These are phyloP conservation scores for Cerastis leucographa DNA, from an alignment of 2,888 invertebrate genomes.

Conservation along the genomic window DNA sequence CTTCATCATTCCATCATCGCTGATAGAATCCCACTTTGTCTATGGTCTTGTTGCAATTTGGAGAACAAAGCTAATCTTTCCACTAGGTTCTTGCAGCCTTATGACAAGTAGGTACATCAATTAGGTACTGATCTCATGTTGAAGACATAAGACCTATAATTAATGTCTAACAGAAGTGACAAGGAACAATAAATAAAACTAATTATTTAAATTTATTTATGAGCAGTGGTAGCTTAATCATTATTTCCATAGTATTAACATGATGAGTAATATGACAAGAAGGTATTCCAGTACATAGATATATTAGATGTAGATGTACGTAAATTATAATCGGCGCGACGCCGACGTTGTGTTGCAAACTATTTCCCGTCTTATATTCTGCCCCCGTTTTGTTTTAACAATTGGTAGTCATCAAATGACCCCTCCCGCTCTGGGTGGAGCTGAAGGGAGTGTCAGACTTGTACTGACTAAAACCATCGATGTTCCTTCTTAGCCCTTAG, in stretches of 20 bases:
- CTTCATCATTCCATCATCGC: no score
- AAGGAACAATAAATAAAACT: slow-evolving; percentile 1
- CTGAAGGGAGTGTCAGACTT: no score
- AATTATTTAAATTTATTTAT: slow-evolving; percentile 48
- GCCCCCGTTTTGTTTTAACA: no score
- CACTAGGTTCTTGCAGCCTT: neutral
- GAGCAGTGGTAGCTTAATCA: slow-evolving; percentile 13
- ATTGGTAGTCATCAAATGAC: no score
- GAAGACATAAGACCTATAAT: slow-evolving; percentile 17
- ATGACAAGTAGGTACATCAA: neutral
- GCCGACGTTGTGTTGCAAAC: neutral
- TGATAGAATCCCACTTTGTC: neutral
- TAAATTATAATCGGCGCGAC: neutral
- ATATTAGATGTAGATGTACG: neutral
- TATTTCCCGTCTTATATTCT: neutral
- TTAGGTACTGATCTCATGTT: slow-evolving; percentile 24
- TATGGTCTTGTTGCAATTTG: neutral
- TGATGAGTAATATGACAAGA: slow-evolving; percentile 18
- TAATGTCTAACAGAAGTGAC: slow-evolving; percentile 35
- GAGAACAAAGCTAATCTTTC: neutral
- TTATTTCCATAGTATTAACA: slow-evolving; percentile 14
- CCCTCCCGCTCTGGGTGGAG: no score
- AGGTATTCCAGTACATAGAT: neutral
- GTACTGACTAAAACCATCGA: no score
- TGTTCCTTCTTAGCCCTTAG: no score